Evolutionary conservation across 1,140 invertebrate genomes (phyloP), one percentile per base, ranked within the genome.

Genomic region (Lepidostoma basale): DNA sequence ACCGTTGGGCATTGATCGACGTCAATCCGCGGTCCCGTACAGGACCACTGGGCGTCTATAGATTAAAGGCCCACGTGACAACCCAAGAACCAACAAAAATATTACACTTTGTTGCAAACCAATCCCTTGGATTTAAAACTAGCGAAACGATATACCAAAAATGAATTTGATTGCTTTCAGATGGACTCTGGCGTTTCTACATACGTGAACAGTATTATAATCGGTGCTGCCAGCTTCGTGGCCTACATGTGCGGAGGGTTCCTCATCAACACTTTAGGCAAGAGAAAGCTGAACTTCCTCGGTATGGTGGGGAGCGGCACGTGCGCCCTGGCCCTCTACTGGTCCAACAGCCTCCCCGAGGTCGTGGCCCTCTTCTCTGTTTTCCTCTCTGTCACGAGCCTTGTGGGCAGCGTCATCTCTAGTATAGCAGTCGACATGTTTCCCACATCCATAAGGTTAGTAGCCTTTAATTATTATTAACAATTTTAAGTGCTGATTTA

Each of bases 371-470:
- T 84, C 12, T 83, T 86, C 25, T 82, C 82, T 28, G 74, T 84
- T n/a, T 85, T 83, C 9, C 72, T 87, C 4, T 84, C 86, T 0
- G 66, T 87, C 47, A 84, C 84, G 67, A 80, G 82, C 6, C 78
- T 85, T 2, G 77, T 76, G 64, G 77, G 79, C 1, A 85, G 83
- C 12, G 77, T 84, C 0, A 72, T 87, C 1, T 78, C 87, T 3
- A 83, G 82, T 33, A 82, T 85, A 44, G 79, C 80, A 0, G 86
- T 88, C 1, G 83, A 87, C 8, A 73, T 86, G 12, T 87, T 87
- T 69, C 85, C 85, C 30, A 87, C 86, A 0, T 75, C 80, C 18
- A 75, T 86, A 28, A 82, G 86, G 86, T 86, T 74, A 67, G 73
- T 18, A 5, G 8, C 9, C 18, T 36, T 36, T 36, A n/a, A n/a